phyloP scores from a whole-genome alignment of 2,113 vertebrate species.

The Nothobranchius kuhntae region DNA sequence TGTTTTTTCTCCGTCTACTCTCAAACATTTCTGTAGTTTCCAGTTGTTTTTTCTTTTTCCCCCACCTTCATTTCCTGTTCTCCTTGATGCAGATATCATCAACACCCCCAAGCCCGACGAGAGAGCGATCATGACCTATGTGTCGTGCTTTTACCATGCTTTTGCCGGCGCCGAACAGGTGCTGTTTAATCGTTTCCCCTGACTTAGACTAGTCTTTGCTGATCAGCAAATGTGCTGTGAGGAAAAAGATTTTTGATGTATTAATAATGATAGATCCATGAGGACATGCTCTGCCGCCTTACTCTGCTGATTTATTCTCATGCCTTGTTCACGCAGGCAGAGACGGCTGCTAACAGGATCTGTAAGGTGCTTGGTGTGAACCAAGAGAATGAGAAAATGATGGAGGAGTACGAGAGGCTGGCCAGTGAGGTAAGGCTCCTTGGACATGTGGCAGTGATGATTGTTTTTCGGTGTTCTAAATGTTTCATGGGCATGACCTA shows the following conservation, averaged over 20 bases:
- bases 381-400: conserved; percentile 98
- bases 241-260: neutral
- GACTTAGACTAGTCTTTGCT: conserved; percentile 11
- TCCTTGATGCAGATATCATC: conserved; percentile 87
- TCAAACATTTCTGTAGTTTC: neutral
- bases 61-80: conserved; percentile 3
- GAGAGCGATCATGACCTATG: conserved; percentile 99
- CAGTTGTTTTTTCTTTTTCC: neutral
- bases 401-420: conserved; percentile 98
- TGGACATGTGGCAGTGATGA: no score
- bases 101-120: conserved; percentile 98
- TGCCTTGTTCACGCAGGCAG: conserved; percentile 80
- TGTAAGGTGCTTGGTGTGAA: conserved; percentile 98
- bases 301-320: conserved; percentile 1
- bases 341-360: conserved; percentile 98
- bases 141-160: conserved; percentile 99
- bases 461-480: conserved; percentile 8
- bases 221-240: conserved; percentile 1
- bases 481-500: neutral
- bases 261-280: conserved; percentile 12
- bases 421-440: conserved; percentile 91
- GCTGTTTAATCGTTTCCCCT: conserved; percentile 39
- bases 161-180: conserved; percentile 99
- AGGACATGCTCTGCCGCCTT: conserved; percentile 4
- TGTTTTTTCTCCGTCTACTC: neutral